These are phyloP conservation scores for Anisognathus igniventris DNA, from an alignment of 2,797 vertebrate genomes.

Conservation along the genomic window DNA sequence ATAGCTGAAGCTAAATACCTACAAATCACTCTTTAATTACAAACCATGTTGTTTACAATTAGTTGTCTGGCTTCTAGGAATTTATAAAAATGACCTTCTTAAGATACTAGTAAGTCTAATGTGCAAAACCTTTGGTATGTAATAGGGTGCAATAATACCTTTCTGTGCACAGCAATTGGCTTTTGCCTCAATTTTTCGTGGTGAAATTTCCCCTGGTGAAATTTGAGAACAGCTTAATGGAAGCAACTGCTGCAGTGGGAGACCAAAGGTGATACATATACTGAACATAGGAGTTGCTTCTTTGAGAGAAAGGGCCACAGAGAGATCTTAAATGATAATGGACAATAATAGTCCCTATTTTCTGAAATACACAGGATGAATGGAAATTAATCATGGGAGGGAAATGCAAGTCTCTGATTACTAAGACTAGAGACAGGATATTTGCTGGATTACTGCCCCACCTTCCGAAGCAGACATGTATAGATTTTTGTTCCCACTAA, in stretches of 20 bases:
- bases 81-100: neutral
- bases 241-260: accelerated
- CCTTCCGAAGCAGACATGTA: neutral
- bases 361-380: neutral
- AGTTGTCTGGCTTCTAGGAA: neutral
- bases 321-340: neutral
- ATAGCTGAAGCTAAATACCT: neutral
- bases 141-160: neutral
- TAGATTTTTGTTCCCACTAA: neutral
- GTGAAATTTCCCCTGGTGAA: neutral
- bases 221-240: neutral
- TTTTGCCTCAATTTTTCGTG: neutral
- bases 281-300: neutral
- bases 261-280: accelerated
- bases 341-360: accelerated
- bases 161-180: accelerated
- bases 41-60: neutral
- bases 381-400: accelerated
- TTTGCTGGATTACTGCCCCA: neutral
- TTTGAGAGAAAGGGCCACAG: neutral
- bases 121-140: neutral
- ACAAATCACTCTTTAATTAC: neutral
- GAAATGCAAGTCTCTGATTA: neutral
- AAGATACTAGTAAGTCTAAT: neutral
- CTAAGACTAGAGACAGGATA: too few species aligned